Evolutionary conservation across 1,140 invertebrate species (phyloP).

Genomic region (Pogonus chalceus): DNA sequence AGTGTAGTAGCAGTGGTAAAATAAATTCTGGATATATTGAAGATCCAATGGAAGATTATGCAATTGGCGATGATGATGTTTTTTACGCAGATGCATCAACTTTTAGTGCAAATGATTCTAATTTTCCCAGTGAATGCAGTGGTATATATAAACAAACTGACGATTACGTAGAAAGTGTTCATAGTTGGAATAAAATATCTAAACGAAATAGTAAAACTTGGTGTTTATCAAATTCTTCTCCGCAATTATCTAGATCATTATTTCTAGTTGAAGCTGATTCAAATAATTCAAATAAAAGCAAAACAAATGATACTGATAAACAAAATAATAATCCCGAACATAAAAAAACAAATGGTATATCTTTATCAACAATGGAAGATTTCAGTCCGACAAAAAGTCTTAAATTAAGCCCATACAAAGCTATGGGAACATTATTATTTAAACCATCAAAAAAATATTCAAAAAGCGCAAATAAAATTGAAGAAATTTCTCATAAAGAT

Average conservation of each 20-base stretch:
- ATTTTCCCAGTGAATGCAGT: not conserved
- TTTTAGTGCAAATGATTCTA: not conserved
- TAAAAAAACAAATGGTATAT: not conserved
- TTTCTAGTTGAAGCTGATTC: constrained; percentile 24
- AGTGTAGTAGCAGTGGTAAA: not conserved
- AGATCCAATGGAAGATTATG: constrained; percentile 6
- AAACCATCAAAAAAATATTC: constrained; percentile 2
- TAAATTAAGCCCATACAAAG: constrained; percentile 19
- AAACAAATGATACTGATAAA: not conserved
- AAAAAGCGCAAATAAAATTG: constrained; percentile 10
- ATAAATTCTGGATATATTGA: constrained; percentile 1
- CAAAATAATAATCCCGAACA: not conserved
- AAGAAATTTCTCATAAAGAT: not conserved
- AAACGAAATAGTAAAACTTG: not conserved
- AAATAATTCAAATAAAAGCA: not conserved
- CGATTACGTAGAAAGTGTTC: not conserved
- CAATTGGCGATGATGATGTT: constrained; percentile 23
- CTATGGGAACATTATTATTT: constrained; percentile 17
- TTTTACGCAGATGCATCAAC: constrained; percentile 14
- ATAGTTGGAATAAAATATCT: not conserved
- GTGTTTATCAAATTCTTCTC: constrained; percentile 23
- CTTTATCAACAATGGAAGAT: constrained; percentile 11
- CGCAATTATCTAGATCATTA: constrained; percentile 21
- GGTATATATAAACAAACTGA: not conserved
- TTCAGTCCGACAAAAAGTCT: constrained; percentile 14